These are phyloP conservation scores for Boleophthalmus pectinirostris DNA, from an alignment of 2,113 vertebrate genomes.

Conservation along the genomic window DNA sequence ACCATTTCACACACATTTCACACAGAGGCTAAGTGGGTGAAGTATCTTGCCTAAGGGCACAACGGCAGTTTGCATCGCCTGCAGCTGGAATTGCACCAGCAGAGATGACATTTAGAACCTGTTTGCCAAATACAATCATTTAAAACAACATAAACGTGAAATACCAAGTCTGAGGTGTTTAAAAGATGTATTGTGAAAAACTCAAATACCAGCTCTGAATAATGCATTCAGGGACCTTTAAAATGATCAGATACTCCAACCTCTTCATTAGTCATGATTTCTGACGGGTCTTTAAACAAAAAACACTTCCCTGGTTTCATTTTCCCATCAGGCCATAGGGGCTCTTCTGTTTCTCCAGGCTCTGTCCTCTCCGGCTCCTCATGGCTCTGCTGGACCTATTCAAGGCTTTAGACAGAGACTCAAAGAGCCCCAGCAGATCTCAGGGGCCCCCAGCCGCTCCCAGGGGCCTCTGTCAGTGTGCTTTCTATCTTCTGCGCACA, in stretches of 20 bases:
- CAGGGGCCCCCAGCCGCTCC: background rate
- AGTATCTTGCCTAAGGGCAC: no score
- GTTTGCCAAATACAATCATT: no score
- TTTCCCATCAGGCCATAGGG: background rate
- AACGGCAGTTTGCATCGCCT: no score
- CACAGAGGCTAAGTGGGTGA: no score
- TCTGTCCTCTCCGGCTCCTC: background rate
- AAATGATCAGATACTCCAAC: no score
- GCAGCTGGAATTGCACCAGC: no score
- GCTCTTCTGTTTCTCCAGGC: background rate
- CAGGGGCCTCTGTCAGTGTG: background rate
- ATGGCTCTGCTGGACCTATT: background rate
- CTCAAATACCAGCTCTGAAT: background rate
- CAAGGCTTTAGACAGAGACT: background rate
- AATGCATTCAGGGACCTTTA: no score
- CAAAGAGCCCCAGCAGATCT: background rate
- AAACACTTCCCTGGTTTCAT: background rate
- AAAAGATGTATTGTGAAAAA: background rate
- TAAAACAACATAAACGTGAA: no score
- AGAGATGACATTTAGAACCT: no score
- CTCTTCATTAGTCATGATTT: background rate
- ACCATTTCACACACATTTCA: no score
- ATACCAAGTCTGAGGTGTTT: no score
- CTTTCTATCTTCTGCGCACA: background rate
- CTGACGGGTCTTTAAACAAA: background rate